Base-by-base conservation (phyloP, 1,140 invertebrate species). In the Aricia agestis region DNA sequence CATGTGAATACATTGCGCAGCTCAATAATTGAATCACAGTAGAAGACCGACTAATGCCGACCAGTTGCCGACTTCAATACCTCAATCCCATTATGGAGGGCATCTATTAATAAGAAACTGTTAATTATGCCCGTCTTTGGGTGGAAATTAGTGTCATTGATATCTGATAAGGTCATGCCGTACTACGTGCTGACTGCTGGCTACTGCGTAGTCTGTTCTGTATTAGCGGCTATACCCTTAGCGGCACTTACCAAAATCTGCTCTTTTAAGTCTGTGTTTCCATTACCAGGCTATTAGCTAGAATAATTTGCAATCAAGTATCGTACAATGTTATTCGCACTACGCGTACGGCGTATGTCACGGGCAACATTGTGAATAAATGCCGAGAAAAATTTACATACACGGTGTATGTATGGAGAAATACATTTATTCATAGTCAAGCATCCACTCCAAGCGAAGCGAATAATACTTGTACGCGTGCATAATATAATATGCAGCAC, bases 1-100 rank as follows among this genome's bases (percentile, higher is more conserved):
- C 59, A 63, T 59, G 58, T 59, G 58, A 59, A 19, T 19, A 18
- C 58, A 17, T 19, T 58, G 58, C 58, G 58, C 58, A 19, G 67
- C 61, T 67, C 57, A 75, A 72, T 77, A 77, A 77, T 77, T 77
- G 74, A 77, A 77, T 77, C 74, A 77, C 61, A 70, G 57, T 58
- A 17, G 76, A 77, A 77, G 73, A 72, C 76, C 68, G 41, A 72
- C 58, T 32, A 77, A 72, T 77, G 76, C 76, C 31, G 67, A 58
- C 68, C 58, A 19, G 75, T 70, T 77, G 76, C 76, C 42, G 67
- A 66, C 68, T 72, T 66, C 67, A 71, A 72, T 69, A 73, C 75
- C 76, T 71, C 74, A 77, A 77, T 77, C 74, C 71, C 71, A 77
- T 77, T 77, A 77, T 68, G 25, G 67, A 66, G 61, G 68, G 42